Percentiles rank a stretch among this genome's conserved stretches.
phyloP scores from a whole-genome alignment of 2,797 vertebrate genomes.

The Tapirus indicus region DNA sequence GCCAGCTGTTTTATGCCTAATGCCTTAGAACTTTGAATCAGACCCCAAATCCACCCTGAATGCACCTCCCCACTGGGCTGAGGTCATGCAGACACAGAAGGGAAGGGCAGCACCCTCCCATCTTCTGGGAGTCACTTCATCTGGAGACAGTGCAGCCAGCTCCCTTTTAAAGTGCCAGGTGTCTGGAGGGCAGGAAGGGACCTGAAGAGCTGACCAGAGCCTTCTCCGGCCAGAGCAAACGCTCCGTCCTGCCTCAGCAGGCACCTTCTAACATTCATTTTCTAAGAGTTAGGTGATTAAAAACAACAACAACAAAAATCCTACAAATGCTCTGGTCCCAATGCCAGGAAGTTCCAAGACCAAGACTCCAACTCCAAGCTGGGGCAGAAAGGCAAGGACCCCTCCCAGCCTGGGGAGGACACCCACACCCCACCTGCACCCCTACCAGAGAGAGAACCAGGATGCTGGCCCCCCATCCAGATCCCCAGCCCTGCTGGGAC shows the following conservation, averaged over 20 bases:
- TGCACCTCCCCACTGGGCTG: not conserved
- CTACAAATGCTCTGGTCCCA: slow-evolving; percentile 57
- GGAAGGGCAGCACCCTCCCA: not conserved
- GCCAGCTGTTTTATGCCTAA: not conserved
- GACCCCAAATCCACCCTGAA: not conserved
- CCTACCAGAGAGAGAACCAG: not conserved
- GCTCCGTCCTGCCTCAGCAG: slow-evolving; percentile 52
- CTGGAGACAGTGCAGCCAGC: not conserved
- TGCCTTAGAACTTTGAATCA: not conserved
- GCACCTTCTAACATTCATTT: slow-evolving; percentile 66
- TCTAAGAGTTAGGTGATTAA: slow-evolving; percentile 69
- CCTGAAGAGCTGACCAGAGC: slow-evolving; percentile 57
- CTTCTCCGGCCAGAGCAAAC: not conserved
- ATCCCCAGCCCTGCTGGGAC: slow-evolving; percentile 68
- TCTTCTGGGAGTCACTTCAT: not conserved
- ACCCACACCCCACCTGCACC: not conserved
- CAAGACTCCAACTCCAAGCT: slow-evolving; percentile 8
- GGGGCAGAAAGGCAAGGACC: not conserved
- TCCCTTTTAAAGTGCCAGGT: slow-evolving; percentile 82
- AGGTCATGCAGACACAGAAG: not conserved
- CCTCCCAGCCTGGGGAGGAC: slow-evolving; percentile 72
- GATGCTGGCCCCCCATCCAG: not conserved
- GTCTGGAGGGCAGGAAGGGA: slow-evolving; percentile 58
- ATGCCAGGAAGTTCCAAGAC: slow-evolving; percentile 58
- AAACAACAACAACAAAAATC: slow-evolving; percentile 37